A percentile compares a stretch with the other conserved stretches of the same genome.
These are phyloP conservation scores for Papilio dardanus DNA, from an alignment of 1,140 invertebrate species.

Conservation along the genomic window DNA sequence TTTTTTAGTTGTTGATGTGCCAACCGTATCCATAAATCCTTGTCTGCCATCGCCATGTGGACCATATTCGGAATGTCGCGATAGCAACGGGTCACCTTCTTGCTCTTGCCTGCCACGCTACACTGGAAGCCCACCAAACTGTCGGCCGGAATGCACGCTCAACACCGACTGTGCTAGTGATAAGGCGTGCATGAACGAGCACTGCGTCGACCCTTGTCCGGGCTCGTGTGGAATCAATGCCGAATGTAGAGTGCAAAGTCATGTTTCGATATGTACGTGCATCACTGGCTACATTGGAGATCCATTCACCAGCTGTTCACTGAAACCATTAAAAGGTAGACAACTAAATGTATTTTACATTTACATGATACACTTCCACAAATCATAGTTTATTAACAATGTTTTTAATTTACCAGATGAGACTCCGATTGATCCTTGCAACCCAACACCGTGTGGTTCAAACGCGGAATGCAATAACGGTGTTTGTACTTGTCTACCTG, in stretches of 20 bases:
- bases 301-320: conserved; percentile 85
- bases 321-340: conserved; percentile 80
- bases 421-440: conserved; percentile 82
- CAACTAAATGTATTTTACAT: conserved; percentile 44
- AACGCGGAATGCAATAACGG: conserved; percentile 90
- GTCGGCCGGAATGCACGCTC: conserved; percentile 88
- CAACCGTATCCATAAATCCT: conserved; percentile 76
- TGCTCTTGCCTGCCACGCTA: conserved; percentile 87
- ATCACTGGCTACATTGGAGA: conserved; percentile 86
- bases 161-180: conserved; percentile 89
- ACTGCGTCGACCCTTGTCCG: conserved; percentile 90
- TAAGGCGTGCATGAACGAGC: conserved; percentile 88
- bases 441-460: conserved; percentile 85
- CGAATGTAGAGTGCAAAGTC: conserved; percentile 89
- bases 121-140: conserved; percentile 88
- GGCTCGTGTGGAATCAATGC: conserved; percentile 89
- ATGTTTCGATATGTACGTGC: conserved; percentile 89
- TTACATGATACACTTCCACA: background rate
- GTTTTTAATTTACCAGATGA: conserved; percentile 57
- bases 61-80: conserved; percentile 87
- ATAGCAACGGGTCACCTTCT: conserved; percentile 84
- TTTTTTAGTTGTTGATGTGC: conserved; percentile 65
- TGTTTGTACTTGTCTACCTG: conserved; percentile 89
- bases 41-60: conserved; percentile 89
- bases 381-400: conserved; percentile 24